phyloP scores from a whole-genome alignment of 2,797 vertebrate genomes.

The Trichosurus vulpecula region DNA sequence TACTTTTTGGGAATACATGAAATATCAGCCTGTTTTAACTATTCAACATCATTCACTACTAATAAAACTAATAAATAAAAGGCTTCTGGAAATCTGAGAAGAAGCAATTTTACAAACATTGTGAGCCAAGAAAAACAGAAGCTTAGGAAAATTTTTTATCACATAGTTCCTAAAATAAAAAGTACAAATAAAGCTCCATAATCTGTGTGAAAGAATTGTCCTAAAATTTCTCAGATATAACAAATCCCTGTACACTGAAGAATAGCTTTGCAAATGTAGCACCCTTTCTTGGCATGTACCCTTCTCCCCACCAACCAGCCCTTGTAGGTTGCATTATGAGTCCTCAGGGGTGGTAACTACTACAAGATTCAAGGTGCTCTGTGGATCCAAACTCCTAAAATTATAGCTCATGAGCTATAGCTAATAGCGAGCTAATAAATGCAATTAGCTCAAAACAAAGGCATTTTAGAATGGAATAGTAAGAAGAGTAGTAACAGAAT shows the following conservation, averaged over 20 bases:
- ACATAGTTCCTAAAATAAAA: slow-evolving; percentile 24
- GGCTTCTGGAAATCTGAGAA: slow-evolving; percentile 16
- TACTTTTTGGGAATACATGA: slow-evolving; percentile 6
- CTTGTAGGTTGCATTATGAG: not conserved
- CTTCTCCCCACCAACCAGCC: not conserved
- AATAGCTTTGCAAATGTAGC: slow-evolving; percentile 9
- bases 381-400: not conserved
- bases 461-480: not conserved
- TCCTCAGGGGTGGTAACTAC: not conserved
- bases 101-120: slow-evolving; percentile 36
- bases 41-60: not conserved
- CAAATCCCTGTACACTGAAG: slow-evolving; percentile 21
- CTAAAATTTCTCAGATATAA: slow-evolving; percentile 34
- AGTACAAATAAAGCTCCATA: not conserved
- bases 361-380: not conserved
- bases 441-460: not conserved
- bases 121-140: slow-evolving; percentile 28
- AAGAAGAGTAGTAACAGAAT: not conserved
- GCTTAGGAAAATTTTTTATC: slow-evolving; percentile 11
- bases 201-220: slow-evolving; percentile 15
- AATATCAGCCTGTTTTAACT: slow-evolving; percentile 10
- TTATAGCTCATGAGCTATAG: not conserved
- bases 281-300: not conserved
- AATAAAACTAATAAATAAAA: not conserved
- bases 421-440: not conserved